A percentile compares a stretch with the other conserved stretches of the same genome.
Evolutionary conservation across 2,797 vertebrate species (phyloP).

Genomic region (Hydrophis major): DNA sequence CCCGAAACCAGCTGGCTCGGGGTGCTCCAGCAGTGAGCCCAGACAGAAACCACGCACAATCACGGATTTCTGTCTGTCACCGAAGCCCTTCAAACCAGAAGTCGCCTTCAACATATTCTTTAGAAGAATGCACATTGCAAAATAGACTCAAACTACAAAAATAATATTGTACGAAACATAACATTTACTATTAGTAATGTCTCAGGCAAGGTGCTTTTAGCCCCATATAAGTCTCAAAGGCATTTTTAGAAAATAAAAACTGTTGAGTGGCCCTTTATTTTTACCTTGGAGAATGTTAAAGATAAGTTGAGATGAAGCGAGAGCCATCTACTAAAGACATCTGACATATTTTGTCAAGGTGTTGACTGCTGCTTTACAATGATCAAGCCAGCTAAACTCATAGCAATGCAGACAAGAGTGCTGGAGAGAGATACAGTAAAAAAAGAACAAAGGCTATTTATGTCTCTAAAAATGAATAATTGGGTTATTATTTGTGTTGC

Average conservation of each 20-base stretch:
- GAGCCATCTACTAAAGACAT: not conserved
- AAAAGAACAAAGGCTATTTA: not conserved
- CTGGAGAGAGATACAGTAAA: not conserved
- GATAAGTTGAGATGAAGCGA: not conserved
- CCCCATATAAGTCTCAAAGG: not conserved
- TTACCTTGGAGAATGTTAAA: not conserved
- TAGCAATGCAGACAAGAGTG: not conserved
- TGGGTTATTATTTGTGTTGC: not conserved
- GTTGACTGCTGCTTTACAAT: not conserved
- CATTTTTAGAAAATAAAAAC: not conserved
- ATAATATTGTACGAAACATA: not conserved
- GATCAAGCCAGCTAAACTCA: slow-evolving; percentile 1
- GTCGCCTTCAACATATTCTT: not conserved
- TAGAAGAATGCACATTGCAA: not conserved
- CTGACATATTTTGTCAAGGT: not conserved
- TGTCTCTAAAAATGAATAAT: slow-evolving; percentile 17
- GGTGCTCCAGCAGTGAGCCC: too few relatives aligned
- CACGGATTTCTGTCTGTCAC: too few relatives aligned
- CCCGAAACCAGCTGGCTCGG: too few relatives aligned
- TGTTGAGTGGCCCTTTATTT: not conserved
- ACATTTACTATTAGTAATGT: not conserved
- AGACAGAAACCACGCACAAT: too few relatives aligned
- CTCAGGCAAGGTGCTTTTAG: not conserved
- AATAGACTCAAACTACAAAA: not conserved
- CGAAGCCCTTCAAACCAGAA: too few relatives aligned